A percentile compares a stretch with the other conserved stretches of the same genome.
phyloP scores from a whole-genome alignment of 64 coral and sea anemone species.

The Pocillopora damicornis region DNA sequence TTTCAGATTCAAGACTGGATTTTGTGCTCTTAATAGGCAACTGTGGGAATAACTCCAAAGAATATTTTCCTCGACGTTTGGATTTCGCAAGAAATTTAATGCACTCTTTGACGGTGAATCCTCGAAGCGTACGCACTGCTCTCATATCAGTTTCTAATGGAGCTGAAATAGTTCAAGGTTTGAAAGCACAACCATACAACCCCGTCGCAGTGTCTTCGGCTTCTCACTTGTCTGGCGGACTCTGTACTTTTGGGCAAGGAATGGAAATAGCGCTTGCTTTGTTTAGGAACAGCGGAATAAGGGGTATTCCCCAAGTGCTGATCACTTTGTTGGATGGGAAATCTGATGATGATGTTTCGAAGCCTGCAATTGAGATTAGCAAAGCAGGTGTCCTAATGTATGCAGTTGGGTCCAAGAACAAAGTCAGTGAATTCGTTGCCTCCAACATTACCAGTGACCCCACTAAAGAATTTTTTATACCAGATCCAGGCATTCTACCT shows the following conservation, averaged over 20 bases:
- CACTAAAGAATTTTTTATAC: slow-evolving; percentile 33
- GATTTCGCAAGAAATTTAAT: slow-evolving; percentile 11
- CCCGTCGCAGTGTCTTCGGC: background rate
- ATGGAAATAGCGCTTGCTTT: background rate
- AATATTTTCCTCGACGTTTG: slow-evolving; percentile 5
- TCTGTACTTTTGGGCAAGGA: slow-evolving; percentile 22
- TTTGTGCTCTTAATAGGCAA: slow-evolving; percentile 18
- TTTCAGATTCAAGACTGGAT: slow-evolving; percentile 39
- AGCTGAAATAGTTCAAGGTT: slow-evolving; percentile 18
- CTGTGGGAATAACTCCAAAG: slow-evolving; percentile 3
- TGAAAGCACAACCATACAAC: background rate
- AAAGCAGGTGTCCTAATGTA: slow-evolving; percentile 27
- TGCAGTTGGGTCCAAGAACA: slow-evolving; percentile 10
- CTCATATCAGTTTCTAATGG: slow-evolving; percentile 23
- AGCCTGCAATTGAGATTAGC: background rate
- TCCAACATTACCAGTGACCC: slow-evolving; percentile 5
- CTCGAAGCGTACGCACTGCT: background rate
- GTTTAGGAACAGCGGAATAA: slow-evolving; percentile 11
- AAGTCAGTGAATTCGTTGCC: background rate
- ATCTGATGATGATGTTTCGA: slow-evolving; percentile 34
- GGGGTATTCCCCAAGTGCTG: slow-evolving; percentile 7
- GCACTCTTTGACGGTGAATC: background rate
- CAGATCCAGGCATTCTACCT: slow-evolving; percentile 11
- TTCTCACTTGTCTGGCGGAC: background rate
- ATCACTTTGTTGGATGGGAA: slow-evolving; percentile 30